Percentiles rank a stretch among this genome's conserved stretches.
Evolutionary conservation across 2,113 vertebrate genomes (phyloP).

Genomic region (Speoplatyrhinus poulsoni): DNA sequence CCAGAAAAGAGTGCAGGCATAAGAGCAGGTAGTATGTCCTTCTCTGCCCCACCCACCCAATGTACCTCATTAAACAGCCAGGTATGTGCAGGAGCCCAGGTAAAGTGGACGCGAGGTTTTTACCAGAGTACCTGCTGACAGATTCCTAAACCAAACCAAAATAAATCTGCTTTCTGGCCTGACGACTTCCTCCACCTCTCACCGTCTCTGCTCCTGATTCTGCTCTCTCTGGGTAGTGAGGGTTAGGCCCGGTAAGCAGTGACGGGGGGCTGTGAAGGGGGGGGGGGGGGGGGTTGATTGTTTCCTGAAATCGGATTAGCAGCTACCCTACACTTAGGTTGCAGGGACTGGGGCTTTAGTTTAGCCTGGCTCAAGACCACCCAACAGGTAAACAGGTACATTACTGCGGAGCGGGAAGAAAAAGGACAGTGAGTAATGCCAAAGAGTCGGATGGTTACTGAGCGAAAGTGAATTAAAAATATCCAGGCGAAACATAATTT

Average conservation of each 20-base stretch:
- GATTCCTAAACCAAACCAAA: slow-evolving; percentile 51
- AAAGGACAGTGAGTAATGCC: slow-evolving; percentile 46
- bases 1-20: slow-evolving; percentile 73
- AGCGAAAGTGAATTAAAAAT: slow-evolving; percentile 57
- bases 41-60: slow-evolving; percentile 66
- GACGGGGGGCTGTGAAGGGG: slow-evolving; percentile 27
- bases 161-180: slow-evolving; percentile 2
- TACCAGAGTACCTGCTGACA: slow-evolving; percentile 79
- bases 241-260: slow-evolving; percentile 18
- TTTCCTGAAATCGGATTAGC: slow-evolving; percentile 84
- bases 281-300: slow-evolving; percentile 70
- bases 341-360: slow-evolving; percentile 74
- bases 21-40: slow-evolving; percentile 82
- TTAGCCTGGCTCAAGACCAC: slow-evolving; percentile 78
- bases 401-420: slow-evolving; percentile 62
- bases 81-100: slow-evolving; percentile 74
- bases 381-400: slow-evolving; percentile 83
- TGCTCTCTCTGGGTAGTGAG: slow-evolving; percentile 24
- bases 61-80: slow-evolving; percentile 73
- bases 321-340: slow-evolving; percentile 82
- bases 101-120: slow-evolving; percentile 78
- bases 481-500: slow-evolving; percentile 8
- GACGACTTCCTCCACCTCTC: slow-evolving; percentile 27
- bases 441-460: slow-evolving; percentile 36
- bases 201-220: slow-evolving; percentile 43